Conservation (phyloP, 2,113 vertebrate species). For the Epinephelus moara region DNA sequence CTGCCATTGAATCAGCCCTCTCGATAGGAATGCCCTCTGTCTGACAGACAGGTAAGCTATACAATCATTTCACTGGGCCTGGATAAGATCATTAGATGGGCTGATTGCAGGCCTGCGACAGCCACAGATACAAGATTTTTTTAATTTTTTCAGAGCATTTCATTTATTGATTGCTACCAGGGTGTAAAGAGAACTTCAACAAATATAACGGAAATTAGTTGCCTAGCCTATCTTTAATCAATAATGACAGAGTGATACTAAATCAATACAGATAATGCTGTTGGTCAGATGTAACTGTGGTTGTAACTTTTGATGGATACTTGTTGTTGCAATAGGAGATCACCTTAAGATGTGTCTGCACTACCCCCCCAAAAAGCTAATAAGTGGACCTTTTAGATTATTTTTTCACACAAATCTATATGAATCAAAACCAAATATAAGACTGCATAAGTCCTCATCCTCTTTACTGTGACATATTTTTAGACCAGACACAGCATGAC, state of each 20-base stretch:
- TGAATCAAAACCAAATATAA: background rate
- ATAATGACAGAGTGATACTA: background rate
- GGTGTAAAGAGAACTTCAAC: too few species aligned
- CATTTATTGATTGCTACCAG: too few species aligned
- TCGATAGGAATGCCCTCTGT: too few species aligned
- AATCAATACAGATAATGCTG: background rate
- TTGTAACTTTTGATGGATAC: background rate
- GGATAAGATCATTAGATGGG: too few species aligned
- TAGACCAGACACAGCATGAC: slow-evolving; percentile 54
- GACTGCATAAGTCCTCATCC: background rate
- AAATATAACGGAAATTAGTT: too few species aligned
- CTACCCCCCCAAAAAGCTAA: background rate
- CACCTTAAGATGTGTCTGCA: background rate
- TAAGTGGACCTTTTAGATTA: background rate
- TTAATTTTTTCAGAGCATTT: too few species aligned
- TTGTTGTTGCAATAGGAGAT: background rate
- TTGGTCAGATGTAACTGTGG: background rate
- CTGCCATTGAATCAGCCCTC: too few species aligned
- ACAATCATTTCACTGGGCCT: too few species aligned
- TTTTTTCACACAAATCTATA: background rate
- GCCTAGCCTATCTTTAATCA: background rate
- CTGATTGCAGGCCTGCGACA: too few species aligned
- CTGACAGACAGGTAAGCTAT: too few species aligned
- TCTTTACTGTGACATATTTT: slow-evolving; percentile 36
- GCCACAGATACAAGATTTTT: too few species aligned